These are phyloP conservation scores for Phaonia tiefii DNA, from an alignment of 2,888 invertebrate genomes.

Conservation along the genomic window DNA sequence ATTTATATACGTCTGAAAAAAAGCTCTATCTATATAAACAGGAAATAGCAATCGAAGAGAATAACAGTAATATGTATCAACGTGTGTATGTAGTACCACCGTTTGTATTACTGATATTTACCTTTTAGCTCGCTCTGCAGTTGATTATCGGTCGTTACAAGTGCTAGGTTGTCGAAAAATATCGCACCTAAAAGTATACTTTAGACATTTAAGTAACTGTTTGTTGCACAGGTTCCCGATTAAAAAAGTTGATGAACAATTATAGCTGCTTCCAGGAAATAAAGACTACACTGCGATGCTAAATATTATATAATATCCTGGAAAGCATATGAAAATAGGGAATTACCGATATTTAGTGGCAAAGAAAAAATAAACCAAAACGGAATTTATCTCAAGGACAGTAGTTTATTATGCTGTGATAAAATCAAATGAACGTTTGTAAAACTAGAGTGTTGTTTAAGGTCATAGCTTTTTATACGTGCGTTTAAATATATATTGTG, in stretches of 20 bases:
- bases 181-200: slow-evolving; percentile 65
- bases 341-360: background rate
- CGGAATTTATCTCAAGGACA: slow-evolving; percentile 19
- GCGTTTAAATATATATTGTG: slow-evolving; percentile 16
- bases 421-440: too few species aligned
- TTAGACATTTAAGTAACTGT: slow-evolving; percentile 1
- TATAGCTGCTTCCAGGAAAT: slow-evolving; percentile 6
- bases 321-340: background rate
- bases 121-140: slow-evolving; percentile 46
- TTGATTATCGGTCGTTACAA: slow-evolving; percentile 58
- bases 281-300: background rate
- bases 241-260: background rate
- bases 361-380: background rate
- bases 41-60: slow-evolving; percentile 57
- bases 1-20: slow-evolving; percentile 21
- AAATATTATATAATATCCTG: background rate
- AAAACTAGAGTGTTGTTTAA: too few species aligned
- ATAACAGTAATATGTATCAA: background rate
- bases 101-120: slow-evolving; percentile 56
- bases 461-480: background rate
- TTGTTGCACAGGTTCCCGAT: background rate
- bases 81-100: background rate
- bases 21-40: slow-evolving; percentile 39
- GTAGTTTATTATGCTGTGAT: background rate
- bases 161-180: slow-evolving; percentile 58